Conservation (phyloP, 2,797 vertebrate genomes). For the Champsocephalus esox region DNA sequence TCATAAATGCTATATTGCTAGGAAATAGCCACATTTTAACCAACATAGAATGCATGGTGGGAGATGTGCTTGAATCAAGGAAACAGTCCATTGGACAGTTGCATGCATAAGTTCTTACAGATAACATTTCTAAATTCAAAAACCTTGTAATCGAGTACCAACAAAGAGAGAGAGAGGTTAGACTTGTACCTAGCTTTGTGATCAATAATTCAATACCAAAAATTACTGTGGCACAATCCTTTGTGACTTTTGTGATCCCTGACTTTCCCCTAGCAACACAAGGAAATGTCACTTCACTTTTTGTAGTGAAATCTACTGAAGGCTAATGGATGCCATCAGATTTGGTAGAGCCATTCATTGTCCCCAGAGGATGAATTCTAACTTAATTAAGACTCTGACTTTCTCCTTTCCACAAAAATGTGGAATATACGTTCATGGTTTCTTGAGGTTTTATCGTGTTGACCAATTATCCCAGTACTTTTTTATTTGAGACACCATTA, state of each 20-base stretch:
- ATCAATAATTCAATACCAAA: too few species aligned
- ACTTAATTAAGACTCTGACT: not conserved
- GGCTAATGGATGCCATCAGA: not conserved
- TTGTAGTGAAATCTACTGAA: not conserved
- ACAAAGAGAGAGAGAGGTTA: too few species aligned
- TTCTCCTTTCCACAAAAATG: not conserved
- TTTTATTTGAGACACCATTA: not conserved
- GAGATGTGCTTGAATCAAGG: not conserved
- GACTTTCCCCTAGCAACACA: not conserved
- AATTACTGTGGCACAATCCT: too few species aligned
- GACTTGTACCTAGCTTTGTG: too few species aligned
- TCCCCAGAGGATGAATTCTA: not conserved
- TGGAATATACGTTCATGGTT: not conserved
- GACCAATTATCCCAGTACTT: not conserved
- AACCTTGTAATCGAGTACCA: not conserved
- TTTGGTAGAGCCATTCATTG: not conserved
- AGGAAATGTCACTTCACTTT: too few species aligned
- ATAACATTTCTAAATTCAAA: not conserved
- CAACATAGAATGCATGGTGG: not conserved
- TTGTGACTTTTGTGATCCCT: not conserved
- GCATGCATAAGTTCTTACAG: not conserved
- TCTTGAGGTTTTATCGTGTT: not conserved
- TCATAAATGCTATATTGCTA: slow-evolving; percentile 27
- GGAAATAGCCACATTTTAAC: not conserved
- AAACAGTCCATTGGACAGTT: not conserved